Percentiles rank a stretch among this genome's conserved stretches.
Evolutionary conservation across 2,888 invertebrate species (phyloP).

Genomic region (Drosophila algonquin): DNA sequence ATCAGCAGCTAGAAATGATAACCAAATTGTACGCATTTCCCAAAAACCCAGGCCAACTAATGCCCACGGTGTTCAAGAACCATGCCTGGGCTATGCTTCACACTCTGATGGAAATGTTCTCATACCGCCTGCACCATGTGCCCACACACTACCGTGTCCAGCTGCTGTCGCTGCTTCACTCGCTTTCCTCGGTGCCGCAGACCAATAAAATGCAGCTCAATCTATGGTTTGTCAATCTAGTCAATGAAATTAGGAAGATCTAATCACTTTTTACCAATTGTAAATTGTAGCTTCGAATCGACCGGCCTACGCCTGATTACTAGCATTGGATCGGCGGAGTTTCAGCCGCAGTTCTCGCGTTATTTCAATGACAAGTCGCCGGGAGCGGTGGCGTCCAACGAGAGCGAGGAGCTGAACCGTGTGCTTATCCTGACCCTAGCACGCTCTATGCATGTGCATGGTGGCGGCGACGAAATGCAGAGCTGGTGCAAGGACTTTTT

Average conservation of each 20-base stretch:
- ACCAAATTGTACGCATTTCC: neutral
- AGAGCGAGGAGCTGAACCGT: constrained; percentile 97
- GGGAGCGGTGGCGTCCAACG: constrained; percentile 90
- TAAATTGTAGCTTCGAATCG: constrained; percentile 89
- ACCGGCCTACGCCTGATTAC: constrained; percentile 94
- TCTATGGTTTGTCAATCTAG: constrained; percentile 87
- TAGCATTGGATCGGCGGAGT: constrained; percentile 96
- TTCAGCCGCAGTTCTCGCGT: constrained; percentile 95
- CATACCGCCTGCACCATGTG: constrained; percentile 97
- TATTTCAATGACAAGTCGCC: constrained; percentile 95
- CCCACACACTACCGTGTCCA: constrained; percentile 98
- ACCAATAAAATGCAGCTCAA: constrained; percentile 98
- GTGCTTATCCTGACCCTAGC: constrained; percentile 97
- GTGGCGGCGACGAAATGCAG: constrained; percentile 85
- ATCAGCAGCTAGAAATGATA: neutral
- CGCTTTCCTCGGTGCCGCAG: constrained; percentile 94
- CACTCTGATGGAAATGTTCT: constrained; percentile 97
- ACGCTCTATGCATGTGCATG: constrained; percentile 96
- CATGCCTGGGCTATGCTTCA: constrained; percentile 98
- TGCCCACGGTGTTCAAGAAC: constrained; percentile 95
- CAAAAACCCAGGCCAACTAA: constrained; percentile 88
- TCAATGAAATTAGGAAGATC: neutral
- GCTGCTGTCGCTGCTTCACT: constrained; percentile 94
- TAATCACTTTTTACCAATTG: fast-evolving
- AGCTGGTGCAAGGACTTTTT: constrained; percentile 96